Conservation (phyloP, 2,888 invertebrate genomes). For the Mantis religiosa region DNA sequence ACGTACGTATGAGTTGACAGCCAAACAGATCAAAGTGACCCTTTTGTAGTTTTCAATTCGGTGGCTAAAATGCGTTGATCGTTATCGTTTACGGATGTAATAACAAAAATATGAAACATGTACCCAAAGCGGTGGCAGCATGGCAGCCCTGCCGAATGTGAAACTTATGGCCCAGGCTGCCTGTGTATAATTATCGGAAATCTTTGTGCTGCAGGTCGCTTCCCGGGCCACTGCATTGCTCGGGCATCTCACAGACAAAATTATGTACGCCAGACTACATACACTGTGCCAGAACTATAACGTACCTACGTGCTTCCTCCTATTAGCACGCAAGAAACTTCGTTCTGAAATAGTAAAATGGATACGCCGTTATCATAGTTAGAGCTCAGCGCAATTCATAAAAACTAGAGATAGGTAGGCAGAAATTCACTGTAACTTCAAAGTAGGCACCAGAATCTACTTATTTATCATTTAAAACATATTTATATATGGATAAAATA, state of each 20-base stretch:
- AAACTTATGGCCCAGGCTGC: neutral
- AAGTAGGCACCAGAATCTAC: too few relatives aligned
- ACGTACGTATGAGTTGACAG: neutral
- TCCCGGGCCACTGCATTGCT: neutral
- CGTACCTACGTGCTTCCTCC: too few relatives aligned
- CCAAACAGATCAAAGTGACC: neutral
- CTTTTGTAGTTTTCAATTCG: neutral
- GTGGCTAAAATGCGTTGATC: neutral
- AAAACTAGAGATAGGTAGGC: too few relatives aligned
- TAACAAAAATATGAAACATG: neutral
- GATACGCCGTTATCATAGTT: too few relatives aligned
- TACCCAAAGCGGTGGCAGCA: neutral
- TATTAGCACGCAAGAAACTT: too few relatives aligned
- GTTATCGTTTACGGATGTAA: neutral
- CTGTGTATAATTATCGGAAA: neutral
- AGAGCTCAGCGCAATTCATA: too few relatives aligned
- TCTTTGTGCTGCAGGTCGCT: neutral
- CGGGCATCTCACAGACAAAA: neutral
- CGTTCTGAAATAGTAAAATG: too few relatives aligned
- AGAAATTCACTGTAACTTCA: too few relatives aligned
- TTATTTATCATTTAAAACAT: too few relatives aligned
- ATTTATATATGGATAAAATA: too few relatives aligned
- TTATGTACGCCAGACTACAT: too few relatives aligned
- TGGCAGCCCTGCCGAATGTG: neutral
- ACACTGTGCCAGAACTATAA: too few relatives aligned